Conservation (phyloP, 2,113 vertebrate species). For the Trinectes maculatus region DNA sequence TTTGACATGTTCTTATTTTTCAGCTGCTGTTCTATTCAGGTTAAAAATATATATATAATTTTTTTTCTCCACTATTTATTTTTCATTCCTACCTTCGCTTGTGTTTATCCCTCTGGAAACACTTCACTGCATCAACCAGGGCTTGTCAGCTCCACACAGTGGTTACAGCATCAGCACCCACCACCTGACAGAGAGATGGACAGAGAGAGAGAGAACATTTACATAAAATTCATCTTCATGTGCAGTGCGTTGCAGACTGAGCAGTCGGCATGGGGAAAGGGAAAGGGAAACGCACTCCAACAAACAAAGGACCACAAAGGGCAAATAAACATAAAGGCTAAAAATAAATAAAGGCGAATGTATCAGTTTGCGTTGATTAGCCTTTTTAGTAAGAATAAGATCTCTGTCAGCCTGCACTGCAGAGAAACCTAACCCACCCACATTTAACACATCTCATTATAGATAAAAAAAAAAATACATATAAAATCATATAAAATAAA, state of each 20-base stretch:
- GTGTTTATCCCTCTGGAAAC: constrained; percentile 76
- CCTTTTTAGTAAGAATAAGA: neutral
- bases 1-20: constrained; percentile 5
- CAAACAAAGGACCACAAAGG: neutral
- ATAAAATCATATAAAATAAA: too few species aligned
- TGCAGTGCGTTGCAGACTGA: neutral
- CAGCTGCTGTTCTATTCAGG: neutral
- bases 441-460: neutral
- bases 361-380: neutral
- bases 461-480: too few species aligned
- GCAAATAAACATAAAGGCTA: constrained; percentile 8
- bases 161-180: constrained; percentile 85
- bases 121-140: constrained; percentile 85
- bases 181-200: constrained; percentile 72
- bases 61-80: neutral
- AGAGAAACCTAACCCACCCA: neutral
- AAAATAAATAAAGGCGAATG: neutral
- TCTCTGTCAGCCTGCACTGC: neutral
- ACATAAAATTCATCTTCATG: constrained; percentile 25
- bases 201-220: constrained; percentile 17
- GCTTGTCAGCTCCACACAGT: constrained; percentile 73
- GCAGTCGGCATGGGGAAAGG: neutral
- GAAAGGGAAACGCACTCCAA: neutral
- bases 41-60: neutral
- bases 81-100: constrained; percentile 77